A percentile compares a stretch with the other conserved stretches of the same genome.
phyloP scores from a whole-genome alignment of 2,797 vertebrate genomes.

The Spondyliosoma cantharus region DNA sequence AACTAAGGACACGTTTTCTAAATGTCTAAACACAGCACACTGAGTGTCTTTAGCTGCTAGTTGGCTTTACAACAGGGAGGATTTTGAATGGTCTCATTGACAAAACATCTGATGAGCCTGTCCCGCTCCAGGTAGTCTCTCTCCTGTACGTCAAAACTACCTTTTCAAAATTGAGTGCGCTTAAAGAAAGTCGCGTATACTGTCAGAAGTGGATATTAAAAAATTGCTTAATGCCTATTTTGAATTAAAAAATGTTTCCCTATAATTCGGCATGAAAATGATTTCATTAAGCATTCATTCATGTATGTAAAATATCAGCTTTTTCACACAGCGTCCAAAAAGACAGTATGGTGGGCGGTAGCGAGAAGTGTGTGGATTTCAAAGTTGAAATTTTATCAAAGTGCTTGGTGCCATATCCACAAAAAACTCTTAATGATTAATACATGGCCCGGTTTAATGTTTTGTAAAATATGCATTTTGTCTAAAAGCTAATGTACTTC shows the following conservation, averaged over 20 bases:
- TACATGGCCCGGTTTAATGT: background rate
- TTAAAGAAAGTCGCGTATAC: background rate
- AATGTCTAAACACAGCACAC: background rate
- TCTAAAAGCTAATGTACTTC: background rate
- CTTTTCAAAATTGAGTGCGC: background rate
- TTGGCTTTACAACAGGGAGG: background rate
- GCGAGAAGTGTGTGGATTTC: background rate
- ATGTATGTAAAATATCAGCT: background rate
- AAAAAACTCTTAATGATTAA: background rate
- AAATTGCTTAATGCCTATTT: accelerated
- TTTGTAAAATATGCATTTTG: background rate
- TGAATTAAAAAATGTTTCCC: background rate
- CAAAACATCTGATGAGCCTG: slow-evolving; percentile 61
- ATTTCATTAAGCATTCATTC: background rate
- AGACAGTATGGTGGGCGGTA: no score
- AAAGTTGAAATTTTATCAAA: background rate
- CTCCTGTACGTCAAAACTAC: background rate
- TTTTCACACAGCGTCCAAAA: background rate
- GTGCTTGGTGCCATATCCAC: background rate
- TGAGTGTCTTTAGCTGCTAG: background rate
- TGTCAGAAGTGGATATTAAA: accelerated
- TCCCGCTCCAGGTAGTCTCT: background rate
- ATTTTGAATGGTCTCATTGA: background rate
- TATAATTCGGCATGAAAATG: slow-evolving; percentile 4
- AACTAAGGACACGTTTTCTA: background rate